These are phyloP conservation scores for Elachura formosa DNA, from an alignment of 2,113 vertebrate species.

Conservation along the genomic window DNA sequence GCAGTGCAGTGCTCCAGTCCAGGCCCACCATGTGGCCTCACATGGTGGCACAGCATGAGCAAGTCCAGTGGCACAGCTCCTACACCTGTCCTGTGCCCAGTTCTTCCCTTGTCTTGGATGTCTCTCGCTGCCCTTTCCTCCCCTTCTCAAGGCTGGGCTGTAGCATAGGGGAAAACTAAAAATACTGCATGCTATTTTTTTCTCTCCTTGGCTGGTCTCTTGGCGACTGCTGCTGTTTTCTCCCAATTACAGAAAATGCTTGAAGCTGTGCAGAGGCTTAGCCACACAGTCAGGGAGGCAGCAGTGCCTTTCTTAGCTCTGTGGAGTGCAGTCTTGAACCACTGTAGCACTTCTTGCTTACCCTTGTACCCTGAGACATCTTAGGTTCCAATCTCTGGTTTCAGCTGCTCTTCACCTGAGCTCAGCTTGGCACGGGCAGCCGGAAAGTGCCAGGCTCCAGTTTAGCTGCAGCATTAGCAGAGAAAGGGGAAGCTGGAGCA, in stretches of 20 bases:
- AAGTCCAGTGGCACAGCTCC: background rate
- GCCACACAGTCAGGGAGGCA: background rate
- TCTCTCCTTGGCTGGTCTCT: background rate
- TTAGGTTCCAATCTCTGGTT: background rate
- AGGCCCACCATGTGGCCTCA: background rate
- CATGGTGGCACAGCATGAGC: background rate
- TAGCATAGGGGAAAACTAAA: background rate
- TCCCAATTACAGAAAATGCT: background rate
- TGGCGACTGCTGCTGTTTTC: background rate
- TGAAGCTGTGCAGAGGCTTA: background rate
- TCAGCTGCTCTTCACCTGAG: background rate
- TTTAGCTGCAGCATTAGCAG: background rate
- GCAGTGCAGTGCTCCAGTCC: accelerated
- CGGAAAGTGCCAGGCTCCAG: accelerated
- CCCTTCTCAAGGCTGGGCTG: background rate
- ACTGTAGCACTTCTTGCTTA: background rate
- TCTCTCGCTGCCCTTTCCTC: background rate
- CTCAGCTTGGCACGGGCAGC: background rate
- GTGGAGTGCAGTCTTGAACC: constrained; percentile 36
- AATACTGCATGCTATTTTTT: background rate
- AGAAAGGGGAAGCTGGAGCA: background rate
- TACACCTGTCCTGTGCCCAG: background rate
- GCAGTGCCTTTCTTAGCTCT: constrained; percentile 8
- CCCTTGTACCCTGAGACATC: background rate
- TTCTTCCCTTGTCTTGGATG: background rate